phyloP scores from a whole-genome alignment of 92 coral and sea anemone genomes.

The Siderastrea radians region DNA sequence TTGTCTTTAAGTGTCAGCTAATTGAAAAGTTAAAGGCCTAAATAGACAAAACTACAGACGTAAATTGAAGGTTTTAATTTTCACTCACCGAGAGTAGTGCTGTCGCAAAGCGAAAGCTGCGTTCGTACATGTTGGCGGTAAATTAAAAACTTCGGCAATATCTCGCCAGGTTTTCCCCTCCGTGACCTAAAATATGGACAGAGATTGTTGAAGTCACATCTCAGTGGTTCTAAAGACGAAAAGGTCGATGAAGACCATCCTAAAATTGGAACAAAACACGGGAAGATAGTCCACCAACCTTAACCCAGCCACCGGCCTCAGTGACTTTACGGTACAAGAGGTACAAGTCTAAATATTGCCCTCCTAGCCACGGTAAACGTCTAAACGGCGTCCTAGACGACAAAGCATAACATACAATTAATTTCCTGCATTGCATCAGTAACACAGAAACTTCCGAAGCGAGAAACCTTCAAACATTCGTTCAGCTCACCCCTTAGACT shows the following conservation, averaged over 20 bases:
- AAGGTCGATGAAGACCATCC: slow-evolving; percentile 8
- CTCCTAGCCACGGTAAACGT: slow-evolving; percentile 97
- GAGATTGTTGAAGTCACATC: slow-evolving; percentile 19
- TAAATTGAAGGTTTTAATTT: slow-evolving; percentile 18
- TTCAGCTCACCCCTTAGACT: slow-evolving; percentile 92
- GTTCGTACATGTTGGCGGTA: slow-evolving; percentile 98
- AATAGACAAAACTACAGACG: slow-evolving; percentile 30
- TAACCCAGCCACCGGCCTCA: slow-evolving; percentile 94
- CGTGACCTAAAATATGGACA: slow-evolving; percentile 77
- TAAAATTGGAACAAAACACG: slow-evolving; percentile 26
- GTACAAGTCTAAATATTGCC: slow-evolving; percentile 93
- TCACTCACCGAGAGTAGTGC: slow-evolving; percentile 89
- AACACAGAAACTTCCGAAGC: slow-evolving; percentile 68
- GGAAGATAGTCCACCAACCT: slow-evolving; percentile 70
- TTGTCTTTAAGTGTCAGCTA: slow-evolving; percentile 15
- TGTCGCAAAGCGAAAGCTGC: slow-evolving; percentile 98
- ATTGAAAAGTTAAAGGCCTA: slow-evolving; percentile 27
- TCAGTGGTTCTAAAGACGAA: slow-evolving; percentile 32
- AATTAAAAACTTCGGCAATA: slow-evolving; percentile 91
- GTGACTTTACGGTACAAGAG: slow-evolving; percentile 97
- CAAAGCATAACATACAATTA: slow-evolving; percentile 52
- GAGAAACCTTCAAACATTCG: slow-evolving; percentile 65
- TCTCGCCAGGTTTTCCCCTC: slow-evolving; percentile 98
- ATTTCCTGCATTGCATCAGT: slow-evolving; percentile 5
- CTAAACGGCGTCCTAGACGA: slow-evolving; percentile 95